Percentiles rank a stretch among this genome's conserved stretches.
Evolutionary conservation across 2,113 vertebrate genomes (phyloP).

Genomic region (Oreotrochilus melanogaster): DNA sequence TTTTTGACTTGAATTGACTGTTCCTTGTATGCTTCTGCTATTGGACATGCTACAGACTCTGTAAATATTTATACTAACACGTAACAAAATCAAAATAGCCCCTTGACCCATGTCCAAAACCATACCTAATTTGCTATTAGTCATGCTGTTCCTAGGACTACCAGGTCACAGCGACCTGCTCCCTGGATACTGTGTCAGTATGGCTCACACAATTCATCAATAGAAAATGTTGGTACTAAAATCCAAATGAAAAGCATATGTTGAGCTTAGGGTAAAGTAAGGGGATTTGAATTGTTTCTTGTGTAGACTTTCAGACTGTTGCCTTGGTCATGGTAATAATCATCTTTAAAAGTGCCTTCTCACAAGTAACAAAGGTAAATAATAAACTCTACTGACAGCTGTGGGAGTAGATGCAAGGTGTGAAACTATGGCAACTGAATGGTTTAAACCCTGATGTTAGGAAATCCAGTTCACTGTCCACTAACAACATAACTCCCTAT

Average conservation of each 20-base stretch:
- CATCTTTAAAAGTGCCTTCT: neutral
- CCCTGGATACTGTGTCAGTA: neutral
- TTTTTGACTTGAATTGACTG: neutral
- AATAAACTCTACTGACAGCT: neutral
- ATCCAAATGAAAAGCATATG: neutral
- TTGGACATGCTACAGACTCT: neutral
- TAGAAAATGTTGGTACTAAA: neutral
- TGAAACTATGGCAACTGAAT: neutral
- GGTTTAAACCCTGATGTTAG: neutral
- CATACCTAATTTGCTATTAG: neutral
- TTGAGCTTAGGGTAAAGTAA: neutral
- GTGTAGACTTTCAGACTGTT: neutral
- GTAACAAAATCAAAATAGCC: neutral
- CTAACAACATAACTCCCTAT: fast-evolving
- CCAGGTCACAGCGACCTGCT: constrained; percentile 17
- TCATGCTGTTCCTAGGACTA: neutral
- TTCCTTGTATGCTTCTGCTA: neutral
- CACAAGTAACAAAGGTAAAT: neutral
- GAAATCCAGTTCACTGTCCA: neutral
- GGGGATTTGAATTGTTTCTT: neutral
- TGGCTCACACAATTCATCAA: neutral
- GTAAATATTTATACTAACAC: neutral
- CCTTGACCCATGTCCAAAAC: neutral
- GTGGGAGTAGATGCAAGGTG: neutral
- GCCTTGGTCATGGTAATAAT: neutral